Conservation (phyloP, 2,113 vertebrate species). For the Alexandromys fortis region DNA sequence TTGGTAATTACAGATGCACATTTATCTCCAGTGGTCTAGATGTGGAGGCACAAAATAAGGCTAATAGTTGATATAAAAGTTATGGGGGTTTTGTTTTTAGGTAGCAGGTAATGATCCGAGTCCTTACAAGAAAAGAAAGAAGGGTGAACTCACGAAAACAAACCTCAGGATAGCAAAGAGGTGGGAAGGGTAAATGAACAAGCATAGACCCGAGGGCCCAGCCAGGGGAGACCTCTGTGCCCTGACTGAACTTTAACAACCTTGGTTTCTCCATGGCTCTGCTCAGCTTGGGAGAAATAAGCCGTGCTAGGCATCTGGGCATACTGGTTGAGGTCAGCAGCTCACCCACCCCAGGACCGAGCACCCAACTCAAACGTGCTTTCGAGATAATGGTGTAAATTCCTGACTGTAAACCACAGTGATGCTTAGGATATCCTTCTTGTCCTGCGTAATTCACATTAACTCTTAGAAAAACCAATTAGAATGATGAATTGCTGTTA, state of each 20-base stretch:
- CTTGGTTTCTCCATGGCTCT: slow-evolving; percentile 34
- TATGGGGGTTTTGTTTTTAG: background rate
- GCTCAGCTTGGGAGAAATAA: background rate
- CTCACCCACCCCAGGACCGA: background rate
- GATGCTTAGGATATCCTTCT: slow-evolving; percentile 52
- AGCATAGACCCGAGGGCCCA: background rate
- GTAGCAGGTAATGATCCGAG: background rate
- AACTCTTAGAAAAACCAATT: slow-evolving; percentile 75
- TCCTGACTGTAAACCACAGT: slow-evolving; percentile 45
- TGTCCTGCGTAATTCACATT: slow-evolving; percentile 67
- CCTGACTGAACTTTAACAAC: background rate
- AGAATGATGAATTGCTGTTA: slow-evolving; percentile 78
- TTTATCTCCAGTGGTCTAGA: background rate
- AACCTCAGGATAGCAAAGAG: background rate
- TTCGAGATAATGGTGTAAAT: slow-evolving; percentile 43
- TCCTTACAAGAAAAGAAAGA: background rate
- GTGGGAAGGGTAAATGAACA: background rate
- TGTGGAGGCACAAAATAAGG: slow-evolving; percentile 4
- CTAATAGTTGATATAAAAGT: background rate
- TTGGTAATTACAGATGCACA: background rate
- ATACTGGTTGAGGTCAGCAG: background rate
- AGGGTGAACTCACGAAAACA: background rate
- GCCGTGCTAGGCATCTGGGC: background rate
- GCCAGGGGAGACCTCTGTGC: fast-evolving
- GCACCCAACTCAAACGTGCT: slow-evolving; percentile 9